These are phyloP conservation scores for Rhysida immarginata DNA, from an alignment of 1,140 invertebrate species.

Conservation along the genomic window DNA sequence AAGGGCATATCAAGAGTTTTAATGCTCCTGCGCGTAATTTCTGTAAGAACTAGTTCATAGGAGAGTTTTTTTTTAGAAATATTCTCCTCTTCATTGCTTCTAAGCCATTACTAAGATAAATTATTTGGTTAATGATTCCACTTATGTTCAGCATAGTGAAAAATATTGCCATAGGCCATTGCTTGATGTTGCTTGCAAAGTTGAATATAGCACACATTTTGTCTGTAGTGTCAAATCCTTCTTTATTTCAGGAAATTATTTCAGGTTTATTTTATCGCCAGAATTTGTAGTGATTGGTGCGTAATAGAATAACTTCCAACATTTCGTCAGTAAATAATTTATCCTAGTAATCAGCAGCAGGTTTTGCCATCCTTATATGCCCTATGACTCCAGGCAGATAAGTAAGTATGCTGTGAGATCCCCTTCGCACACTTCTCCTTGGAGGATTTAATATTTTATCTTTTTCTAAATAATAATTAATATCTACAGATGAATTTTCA, in stretches of 20 bases:
- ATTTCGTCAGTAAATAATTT: conserved; percentile 10
- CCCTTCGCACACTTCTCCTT: background rate
- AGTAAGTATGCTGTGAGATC: background rate
- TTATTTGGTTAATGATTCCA: background rate
- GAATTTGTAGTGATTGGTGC: too few relatives aligned
- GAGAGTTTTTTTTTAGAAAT: background rate
- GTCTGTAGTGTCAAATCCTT: background rate
- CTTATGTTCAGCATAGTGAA: background rate
- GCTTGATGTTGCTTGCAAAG: background rate
- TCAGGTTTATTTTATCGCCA: too few relatives aligned
- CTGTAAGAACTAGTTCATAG: background rate
- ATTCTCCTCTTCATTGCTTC: background rate
- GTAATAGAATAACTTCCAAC: conserved; percentile 2
- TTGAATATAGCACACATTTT: background rate
- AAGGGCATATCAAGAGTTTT: background rate
- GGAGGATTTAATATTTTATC: background rate
- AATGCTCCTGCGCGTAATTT: background rate
- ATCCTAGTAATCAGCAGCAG: conserved; percentile 11
- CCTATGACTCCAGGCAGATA: background rate
- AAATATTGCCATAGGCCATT: background rate
- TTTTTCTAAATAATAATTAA: background rate
- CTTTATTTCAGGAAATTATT: too few relatives aligned
- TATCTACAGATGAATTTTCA: background rate
- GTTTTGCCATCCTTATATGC: background rate
- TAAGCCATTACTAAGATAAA: background rate